Percentiles rank a stretch among this genome's conserved stretches.
These are phyloP conservation scores for Drosophila paramelanica DNA, from an alignment of 2,888 invertebrate genomes.

Conservation along the genomic window DNA sequence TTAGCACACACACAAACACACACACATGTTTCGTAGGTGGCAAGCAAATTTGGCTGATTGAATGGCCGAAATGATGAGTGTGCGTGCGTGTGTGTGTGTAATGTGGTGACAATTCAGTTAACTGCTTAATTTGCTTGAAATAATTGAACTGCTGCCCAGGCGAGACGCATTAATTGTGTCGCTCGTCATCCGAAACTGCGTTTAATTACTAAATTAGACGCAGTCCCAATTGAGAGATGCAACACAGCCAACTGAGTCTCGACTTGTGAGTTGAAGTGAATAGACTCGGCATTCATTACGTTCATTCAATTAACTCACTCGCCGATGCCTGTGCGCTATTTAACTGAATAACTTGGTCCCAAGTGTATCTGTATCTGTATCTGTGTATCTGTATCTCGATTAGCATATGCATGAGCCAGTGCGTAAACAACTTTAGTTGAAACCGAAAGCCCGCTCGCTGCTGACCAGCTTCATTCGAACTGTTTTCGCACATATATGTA, in stretches of 20 bases:
- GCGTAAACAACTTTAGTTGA: conserved; percentile 53
- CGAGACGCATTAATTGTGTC: conserved; percentile 51
- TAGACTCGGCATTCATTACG: conserved; percentile 28
- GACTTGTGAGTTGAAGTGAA: neutral
- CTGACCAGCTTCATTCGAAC: conserved; percentile 10
- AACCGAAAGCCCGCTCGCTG: conserved; percentile 42
- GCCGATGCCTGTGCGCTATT: conserved; percentile 8
- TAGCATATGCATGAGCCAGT: conserved; percentile 19
- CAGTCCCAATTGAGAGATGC: conserved; percentile 8
- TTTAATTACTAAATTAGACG: conserved; percentile 78
- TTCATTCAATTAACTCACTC: conserved; percentile 47
- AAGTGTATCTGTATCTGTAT: conserved; percentile 24
- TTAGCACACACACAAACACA: conserved; percentile 47
- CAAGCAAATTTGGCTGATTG: conserved; percentile 60
- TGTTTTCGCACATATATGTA: conserved; percentile 47
- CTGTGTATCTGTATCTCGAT: conserved; percentile 12
- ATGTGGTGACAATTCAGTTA: conserved; percentile 75
- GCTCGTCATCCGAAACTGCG: conserved; percentile 35
- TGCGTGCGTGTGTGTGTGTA: conserved; percentile 20
- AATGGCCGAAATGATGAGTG: conserved; percentile 45
- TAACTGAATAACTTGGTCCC: conserved; percentile 19
- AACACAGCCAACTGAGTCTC: conserved; percentile 4
- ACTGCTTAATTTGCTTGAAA: conserved; percentile 79
- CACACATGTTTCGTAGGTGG: conserved; percentile 24
- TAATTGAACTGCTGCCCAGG: conserved; percentile 74